Percentiles rank a stretch among this genome's conserved stretches.
phyloP scores from a whole-genome alignment of 2,888 invertebrate species.

The Phania funesta region DNA sequence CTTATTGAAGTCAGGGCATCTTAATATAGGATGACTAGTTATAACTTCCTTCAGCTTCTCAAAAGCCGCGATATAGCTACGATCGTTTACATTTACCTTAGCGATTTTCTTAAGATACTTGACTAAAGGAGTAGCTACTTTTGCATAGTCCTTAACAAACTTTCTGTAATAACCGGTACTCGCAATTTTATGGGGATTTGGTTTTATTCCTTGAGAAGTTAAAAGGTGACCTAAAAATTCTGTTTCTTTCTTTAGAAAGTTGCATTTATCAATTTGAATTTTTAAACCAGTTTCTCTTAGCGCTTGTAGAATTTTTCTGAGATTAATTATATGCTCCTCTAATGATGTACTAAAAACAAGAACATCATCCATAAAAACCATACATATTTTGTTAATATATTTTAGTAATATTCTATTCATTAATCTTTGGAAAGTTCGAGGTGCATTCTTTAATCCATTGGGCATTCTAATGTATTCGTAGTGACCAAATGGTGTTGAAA shows the following conservation, averaged over 20 bases:
- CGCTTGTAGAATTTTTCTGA: neutral
- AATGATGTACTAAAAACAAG: too few species aligned
- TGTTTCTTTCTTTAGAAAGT: neutral
- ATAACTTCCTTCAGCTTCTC: neutral
- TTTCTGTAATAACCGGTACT: conserved; percentile 52
- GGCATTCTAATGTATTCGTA: conserved; percentile 16
- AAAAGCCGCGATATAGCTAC: neutral
- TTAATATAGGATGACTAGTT: conserved; percentile 29
- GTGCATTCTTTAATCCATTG: neutral
- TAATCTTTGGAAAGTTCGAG: conserved; percentile 43
- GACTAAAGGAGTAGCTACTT: too few species aligned
- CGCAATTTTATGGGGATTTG: too few species aligned
- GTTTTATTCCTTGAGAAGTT: conserved; percentile 16
- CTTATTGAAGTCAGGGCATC: neutral
- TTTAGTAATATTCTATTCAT: conserved; percentile 58
- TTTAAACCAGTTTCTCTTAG: conserved; percentile 21
- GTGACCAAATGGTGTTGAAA: neutral
- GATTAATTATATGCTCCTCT: neutral
- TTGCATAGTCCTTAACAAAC: conserved; percentile 12
- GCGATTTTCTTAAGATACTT: neutral
- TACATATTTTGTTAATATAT: conserved; percentile 53
- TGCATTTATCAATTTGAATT: conserved; percentile 59
- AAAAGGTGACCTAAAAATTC: conserved; percentile 47
- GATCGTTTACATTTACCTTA: conserved; percentile 2
- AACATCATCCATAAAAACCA: neutral